These are phyloP conservation scores for Medauroidea extradentata DNA, from an alignment of 1,140 invertebrate genomes.

Conservation along the genomic window DNA sequence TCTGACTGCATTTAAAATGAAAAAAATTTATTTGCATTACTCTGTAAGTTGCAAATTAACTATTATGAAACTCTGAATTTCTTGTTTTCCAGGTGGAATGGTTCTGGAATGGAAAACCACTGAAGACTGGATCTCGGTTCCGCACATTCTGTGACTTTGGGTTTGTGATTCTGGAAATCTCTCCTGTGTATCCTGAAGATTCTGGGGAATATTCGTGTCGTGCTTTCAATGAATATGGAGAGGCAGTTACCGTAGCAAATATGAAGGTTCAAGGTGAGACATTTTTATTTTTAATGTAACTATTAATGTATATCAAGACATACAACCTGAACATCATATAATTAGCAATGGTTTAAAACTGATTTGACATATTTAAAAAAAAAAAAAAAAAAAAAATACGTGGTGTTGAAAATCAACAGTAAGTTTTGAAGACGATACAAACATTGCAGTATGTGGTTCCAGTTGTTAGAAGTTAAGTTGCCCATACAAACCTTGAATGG, in stretches of 20 bases:
- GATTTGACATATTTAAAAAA: too few species aligned
- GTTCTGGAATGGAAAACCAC: constrained; percentile 90
- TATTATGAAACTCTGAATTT: too few species aligned
- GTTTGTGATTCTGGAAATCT: constrained; percentile 90
- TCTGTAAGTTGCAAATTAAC: too few species aligned
- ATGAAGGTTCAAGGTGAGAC: constrained; percentile 65
- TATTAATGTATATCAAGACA: neutral
- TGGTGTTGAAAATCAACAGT: too few species aligned
- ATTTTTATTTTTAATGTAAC: neutral
- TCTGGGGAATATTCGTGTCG: constrained; percentile 90
- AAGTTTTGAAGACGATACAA: too few species aligned
- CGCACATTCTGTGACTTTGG: constrained; percentile 94
- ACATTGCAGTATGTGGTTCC: too few species aligned
- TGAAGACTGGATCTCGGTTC: constrained; percentile 85
- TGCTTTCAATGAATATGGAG: constrained; percentile 84
- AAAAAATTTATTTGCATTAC: too few species aligned
- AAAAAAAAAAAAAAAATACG: too few species aligned
- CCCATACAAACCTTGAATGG: too few species aligned
- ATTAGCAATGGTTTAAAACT: too few species aligned
- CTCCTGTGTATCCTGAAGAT: constrained; percentile 91
- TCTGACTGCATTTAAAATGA: too few species aligned
- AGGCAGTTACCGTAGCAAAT: constrained; percentile 87
- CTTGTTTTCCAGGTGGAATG: constrained; percentile 73
- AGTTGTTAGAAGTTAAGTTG: too few species aligned
- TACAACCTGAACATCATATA: neutral